phyloP scores from a whole-genome alignment of 2,888 invertebrate species.

The Cerastis leucographa region DNA sequence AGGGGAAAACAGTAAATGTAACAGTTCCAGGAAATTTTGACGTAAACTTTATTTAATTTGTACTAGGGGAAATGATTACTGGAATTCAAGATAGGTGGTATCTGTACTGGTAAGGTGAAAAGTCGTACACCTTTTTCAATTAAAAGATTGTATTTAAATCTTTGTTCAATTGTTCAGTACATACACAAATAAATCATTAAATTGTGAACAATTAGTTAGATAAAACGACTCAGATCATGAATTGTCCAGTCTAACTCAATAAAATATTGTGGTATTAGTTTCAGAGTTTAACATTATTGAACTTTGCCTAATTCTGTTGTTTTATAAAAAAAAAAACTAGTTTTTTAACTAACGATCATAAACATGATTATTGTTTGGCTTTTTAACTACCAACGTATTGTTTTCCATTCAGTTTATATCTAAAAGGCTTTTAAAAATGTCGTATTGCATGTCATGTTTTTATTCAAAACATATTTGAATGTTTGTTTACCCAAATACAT shows the following conservation, averaged over 20 bases:
- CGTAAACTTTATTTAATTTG: neutral
- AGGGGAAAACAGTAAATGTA: too few relatives aligned
- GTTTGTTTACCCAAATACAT: conserved; percentile 27
- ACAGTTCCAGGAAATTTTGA: neutral
- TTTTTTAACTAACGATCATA: neutral
- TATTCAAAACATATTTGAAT: conserved; percentile 15
- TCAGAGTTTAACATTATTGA: neutral
- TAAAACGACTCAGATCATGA: neutral
- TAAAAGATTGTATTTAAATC: neutral
- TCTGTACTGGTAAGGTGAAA: neutral
- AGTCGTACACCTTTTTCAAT: neutral
- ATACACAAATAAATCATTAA: neutral
- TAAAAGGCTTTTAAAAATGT: neutral
- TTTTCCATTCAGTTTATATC: neutral
- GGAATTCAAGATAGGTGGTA: neutral
- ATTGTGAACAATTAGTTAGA: neutral
- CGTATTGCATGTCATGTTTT: neutral
- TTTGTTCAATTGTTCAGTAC: neutral
- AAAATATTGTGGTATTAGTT: neutral
- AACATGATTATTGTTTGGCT: neutral
- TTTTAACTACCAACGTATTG: neutral
- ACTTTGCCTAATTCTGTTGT: neutral
- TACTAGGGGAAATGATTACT: neutral
- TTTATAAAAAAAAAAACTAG: neutral
- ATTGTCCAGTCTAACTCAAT: neutral